Conservation (phyloP, 2,797 vertebrate genomes). For the Sebastolobus alascanus region DNA sequence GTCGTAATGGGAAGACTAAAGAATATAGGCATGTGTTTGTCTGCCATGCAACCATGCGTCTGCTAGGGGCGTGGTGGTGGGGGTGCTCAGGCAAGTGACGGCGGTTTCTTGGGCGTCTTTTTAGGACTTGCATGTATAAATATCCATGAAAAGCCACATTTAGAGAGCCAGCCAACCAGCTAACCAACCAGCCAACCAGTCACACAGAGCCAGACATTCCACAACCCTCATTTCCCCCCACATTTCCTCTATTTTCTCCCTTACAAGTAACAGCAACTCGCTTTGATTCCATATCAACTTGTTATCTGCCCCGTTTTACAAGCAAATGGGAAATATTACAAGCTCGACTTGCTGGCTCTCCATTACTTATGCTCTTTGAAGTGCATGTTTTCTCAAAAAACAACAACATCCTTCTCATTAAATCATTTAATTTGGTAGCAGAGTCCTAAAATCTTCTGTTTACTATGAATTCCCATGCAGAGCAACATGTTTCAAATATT, state of each 20-base stretch:
- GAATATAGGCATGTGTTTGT: constrained; percentile 27
- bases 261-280: constrained; percentile 41
- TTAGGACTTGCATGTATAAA: constrained; percentile 58
- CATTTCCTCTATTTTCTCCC: constrained; percentile 46
- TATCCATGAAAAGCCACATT: constrained; percentile 68
- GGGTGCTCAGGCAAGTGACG: constrained; percentile 17
- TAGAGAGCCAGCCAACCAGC: constrained; percentile 54
- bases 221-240: constrained; percentile 36
- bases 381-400: constrained; percentile 41
- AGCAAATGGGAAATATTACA: constrained; percentile 60
- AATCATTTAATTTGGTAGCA: constrained; percentile 32
- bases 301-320: constrained; percentile 64
- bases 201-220: constrained; percentile 61
- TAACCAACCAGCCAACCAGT: constrained; percentile 51
- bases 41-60: constrained; percentile 36
- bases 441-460: constrained; percentile 14
- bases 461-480: constrained; percentile 1
- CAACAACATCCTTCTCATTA: constrained; percentile 44
- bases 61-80: constrained; percentile 20
- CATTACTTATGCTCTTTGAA: constrained; percentile 70
- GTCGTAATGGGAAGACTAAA: constrained; percentile 39
- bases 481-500: constrained; percentile 2
- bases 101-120: constrained; percentile 52
- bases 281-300: constrained; percentile 67
- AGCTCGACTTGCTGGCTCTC: constrained; percentile 31